Evolutionary conservation across 2,113 vertebrate genomes (phyloP).

Genomic region (Nycticorax nycticorax): DNA sequence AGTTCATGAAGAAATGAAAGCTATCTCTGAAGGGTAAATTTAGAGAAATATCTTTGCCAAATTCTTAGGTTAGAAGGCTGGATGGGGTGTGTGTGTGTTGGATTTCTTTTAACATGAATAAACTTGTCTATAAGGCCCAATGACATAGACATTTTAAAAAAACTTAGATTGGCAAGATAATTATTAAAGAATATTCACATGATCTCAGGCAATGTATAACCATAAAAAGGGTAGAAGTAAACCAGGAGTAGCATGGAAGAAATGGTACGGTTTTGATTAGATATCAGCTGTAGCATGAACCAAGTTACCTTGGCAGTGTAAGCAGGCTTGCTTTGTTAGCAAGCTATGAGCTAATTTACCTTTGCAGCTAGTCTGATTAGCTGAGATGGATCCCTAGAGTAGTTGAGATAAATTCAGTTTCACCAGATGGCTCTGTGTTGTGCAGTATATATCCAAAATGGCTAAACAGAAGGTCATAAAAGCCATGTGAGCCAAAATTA

Average conservation of each 20-base stretch:
- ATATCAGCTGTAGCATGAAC: neutral
- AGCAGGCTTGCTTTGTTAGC: neutral
- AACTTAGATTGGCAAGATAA: neutral
- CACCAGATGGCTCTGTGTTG: neutral
- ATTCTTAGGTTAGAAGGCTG: neutral
- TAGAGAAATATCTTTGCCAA: neutral
- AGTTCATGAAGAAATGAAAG: neutral
- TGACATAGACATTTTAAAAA: neutral
- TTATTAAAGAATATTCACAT: neutral
- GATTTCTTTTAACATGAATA: neutral
- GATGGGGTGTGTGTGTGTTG: neutral
- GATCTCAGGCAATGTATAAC: neutral
- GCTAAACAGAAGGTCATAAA: neutral
- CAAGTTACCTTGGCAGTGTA: neutral
- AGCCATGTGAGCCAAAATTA: neutral
- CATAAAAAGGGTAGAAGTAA: neutral
- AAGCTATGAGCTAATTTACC: neutral
- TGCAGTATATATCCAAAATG: neutral
- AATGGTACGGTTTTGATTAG: neutral
- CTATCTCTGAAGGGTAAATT: neutral
- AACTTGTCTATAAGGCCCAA: neutral
- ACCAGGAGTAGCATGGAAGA: neutral
- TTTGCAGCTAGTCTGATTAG: neutral
- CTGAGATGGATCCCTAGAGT: neutral
- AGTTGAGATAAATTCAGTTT: neutral